A percentile compares a stretch with the other conserved stretches of the same genome.
These are phyloP conservation scores for Anoplius nigerrimus DNA, from an alignment of 2,888 invertebrate species.

Conservation along the genomic window DNA sequence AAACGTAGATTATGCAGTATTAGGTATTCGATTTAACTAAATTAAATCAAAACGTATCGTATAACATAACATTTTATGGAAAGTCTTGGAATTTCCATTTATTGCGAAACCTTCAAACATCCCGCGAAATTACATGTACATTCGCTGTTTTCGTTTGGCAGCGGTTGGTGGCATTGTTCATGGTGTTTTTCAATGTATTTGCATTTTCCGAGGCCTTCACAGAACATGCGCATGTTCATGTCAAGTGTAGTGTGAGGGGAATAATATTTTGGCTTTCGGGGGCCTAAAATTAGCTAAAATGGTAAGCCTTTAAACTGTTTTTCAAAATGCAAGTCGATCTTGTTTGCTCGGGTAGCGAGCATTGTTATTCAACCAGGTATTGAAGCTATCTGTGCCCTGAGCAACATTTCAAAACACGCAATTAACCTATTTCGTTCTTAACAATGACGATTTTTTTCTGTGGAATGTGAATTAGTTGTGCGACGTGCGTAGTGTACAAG, in stretches of 20 bases:
- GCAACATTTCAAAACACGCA: constrained; percentile 16
- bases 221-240: constrained; percentile 69
- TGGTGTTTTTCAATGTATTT: constrained; percentile 35
- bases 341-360: constrained; percentile 7
- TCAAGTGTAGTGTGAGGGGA: constrained; percentile 70
- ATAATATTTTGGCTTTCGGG: constrained; percentile 75
- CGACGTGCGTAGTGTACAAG: no score
- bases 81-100: constrained; percentile 14
- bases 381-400: no score
- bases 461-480: constrained; percentile 10
- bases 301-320: constrained; percentile 55
- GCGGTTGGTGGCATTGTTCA: constrained; percentile 42
- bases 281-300: constrained; percentile 71
- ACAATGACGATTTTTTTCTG: constrained; percentile 38
- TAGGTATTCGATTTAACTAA: not conserved
- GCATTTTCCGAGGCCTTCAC: constrained; percentile 48
- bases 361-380: constrained; percentile 21
- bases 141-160: constrained; percentile 25
- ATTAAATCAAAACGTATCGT: not conserved
- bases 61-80: constrained; percentile 1
- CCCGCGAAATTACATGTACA: constrained; percentile 31
- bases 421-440: constrained; percentile 50
- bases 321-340: not conserved
- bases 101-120: constrained; percentile 30
- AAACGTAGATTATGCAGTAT: no score